Base-by-base conservation (phyloP, 2,888 invertebrate species). In the Drosophila stalkeri region DNA sequence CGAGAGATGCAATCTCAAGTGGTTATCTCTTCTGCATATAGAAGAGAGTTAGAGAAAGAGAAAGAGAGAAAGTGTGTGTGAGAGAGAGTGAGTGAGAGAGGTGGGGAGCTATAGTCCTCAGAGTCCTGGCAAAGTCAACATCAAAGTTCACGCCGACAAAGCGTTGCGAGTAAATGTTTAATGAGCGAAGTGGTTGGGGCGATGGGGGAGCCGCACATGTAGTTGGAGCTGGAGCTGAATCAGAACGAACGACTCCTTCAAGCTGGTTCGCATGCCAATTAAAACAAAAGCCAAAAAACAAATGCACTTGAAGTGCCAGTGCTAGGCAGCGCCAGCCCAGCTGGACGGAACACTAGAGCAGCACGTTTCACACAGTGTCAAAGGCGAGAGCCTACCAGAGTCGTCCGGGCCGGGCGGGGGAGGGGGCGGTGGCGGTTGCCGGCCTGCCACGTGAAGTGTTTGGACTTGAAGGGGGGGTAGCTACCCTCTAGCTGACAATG, bases 61-160 rank as follows among this genome's bases (percentile, higher is more conserved):
- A 27, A 16, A 27, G 31, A 23, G 27, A 37, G 33, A 49, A 18
- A 27, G 33, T 16, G 46, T 35, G 37, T 35, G 60, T 20, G n/a
- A 20, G 33, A 1, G 27, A 6, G 12, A 18, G 33, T 2, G 47
- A 11, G n/a, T 8, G 16, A 9, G 46, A 1, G 18, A n/a, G 18
- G 7, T 23, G 56, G 27, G 51, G 3, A 41, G 49, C 39, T 47
- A 9, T 27, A 43, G 49, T 47, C 71, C 74, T 66, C 31, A 44
- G 57, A 51, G 66, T 69, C 81, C 66, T 68, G 54, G 60, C 81
- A 85, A 73, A 85, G 86, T 83, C 89, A 86, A 91, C 89, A 89
- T 89, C 91, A 89, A 91, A 89, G 91, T 91, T 91, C 79, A 79
- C 87, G 89, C 89, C 89, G 90, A 90, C 91, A 91, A 89, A 90